Base-by-base conservation (phyloP, 1,140 invertebrate genomes). In the Colletes gigas region DNA sequence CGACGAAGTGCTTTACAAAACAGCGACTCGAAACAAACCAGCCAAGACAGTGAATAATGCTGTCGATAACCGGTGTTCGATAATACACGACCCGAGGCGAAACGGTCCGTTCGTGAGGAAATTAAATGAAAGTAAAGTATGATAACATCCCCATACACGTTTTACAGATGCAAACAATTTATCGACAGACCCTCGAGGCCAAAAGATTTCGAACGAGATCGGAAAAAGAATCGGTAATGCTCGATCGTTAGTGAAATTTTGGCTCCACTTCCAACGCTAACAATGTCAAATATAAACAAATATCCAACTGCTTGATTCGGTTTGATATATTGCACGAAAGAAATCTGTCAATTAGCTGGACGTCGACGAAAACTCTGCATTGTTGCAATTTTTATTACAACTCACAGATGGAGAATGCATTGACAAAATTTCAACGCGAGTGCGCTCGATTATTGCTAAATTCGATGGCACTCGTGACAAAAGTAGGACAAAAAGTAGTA, bases 41-140 rank as follows among this genome's bases (percentile, higher is more conserved):
- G 57, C 19, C 21, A 52, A 57, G 19, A 65, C 66, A 63, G 70
- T 81, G 81, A 81, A 83, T 83, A 83, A 81, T 44, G 44, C 9
- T 72, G 68, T 82, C 79, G 82, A 82, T 83, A 81, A 76, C 59
- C 67, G 81, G 67, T 71, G 62, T 41, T 55, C 73, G 72, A 82
- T 82, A 82, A 83, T 83, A 83, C 57, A 66, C 57, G 21, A 55
- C 62, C 19, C 19, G 66, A 65, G 74, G 80, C 54, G 66, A 78
- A 67, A 62, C 17, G 82, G 54, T 77, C 77, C 74, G 62, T 71
- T 77, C 65, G 72, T 66, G 73, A n/a, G 68, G 59, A 81, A 77
- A 83, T 83, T 83, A 81, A 83, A 81, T 57, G 21, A 72, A 60
- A 83, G 59, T 69, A 83, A 83, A 83, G 77, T 82, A 82, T 63